Evolutionary conservation across 2,888 invertebrate genomes (phyloP).

Genomic region (Ennomos fuscantarius): DNA sequence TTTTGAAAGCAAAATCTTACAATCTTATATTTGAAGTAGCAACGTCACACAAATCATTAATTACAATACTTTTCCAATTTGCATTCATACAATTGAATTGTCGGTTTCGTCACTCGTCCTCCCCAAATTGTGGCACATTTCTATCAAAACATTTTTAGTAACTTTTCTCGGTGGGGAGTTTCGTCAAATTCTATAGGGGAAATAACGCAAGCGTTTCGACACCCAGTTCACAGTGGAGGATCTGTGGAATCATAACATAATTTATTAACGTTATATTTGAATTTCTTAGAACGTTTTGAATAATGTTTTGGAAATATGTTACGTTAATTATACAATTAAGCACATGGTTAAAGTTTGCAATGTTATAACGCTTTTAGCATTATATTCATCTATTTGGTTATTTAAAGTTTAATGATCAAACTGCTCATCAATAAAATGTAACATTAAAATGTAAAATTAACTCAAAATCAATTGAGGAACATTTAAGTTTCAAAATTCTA

Average conservation of each 20-base stretch:
- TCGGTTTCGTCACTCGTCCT: slow-evolving; percentile 31
- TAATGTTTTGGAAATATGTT: too few relatives aligned
- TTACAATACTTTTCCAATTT: slow-evolving; percentile 37
- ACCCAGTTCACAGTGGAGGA: background rate
- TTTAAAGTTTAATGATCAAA: too few relatives aligned
- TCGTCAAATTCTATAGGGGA: slow-evolving; percentile 15
- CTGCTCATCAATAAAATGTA: too few relatives aligned
- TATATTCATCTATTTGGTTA: too few relatives aligned
- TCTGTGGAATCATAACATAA: background rate
- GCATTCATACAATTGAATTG: slow-evolving; percentile 36
- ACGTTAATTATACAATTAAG: too few relatives aligned
- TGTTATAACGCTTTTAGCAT: too few relatives aligned
- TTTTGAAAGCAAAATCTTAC: slow-evolving; percentile 7
- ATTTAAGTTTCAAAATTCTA: background rate
- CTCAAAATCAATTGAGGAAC: slow-evolving; percentile 1
- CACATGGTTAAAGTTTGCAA: too few relatives aligned
- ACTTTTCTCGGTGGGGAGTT: slow-evolving; percentile 56
- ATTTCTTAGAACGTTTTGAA: too few relatives aligned
- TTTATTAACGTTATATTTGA: background rate
- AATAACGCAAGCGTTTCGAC: background rate
- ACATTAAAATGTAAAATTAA: too few relatives aligned
- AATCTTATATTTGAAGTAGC: slow-evolving; percentile 12
- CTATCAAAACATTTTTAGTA: slow-evolving; percentile 40
- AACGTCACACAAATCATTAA: slow-evolving; percentile 29
- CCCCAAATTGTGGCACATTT: slow-evolving; percentile 42